Evolutionary conservation across 2,888 invertebrate genomes (phyloP), one percentile per base, ranked within the genome.

Genomic region (Heliconius hortense): DNA sequence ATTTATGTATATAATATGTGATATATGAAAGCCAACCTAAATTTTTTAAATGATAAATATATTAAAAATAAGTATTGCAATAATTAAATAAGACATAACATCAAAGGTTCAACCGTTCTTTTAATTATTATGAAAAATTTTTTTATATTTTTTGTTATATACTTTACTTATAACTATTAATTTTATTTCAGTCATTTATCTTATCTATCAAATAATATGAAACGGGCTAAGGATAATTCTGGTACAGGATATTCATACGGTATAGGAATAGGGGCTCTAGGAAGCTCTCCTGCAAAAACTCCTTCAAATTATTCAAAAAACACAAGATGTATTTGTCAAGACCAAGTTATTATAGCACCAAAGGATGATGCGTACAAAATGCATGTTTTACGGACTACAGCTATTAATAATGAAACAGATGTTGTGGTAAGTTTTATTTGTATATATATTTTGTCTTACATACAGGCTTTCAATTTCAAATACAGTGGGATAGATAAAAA

Each of bases 201-300:
- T 24, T 89, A 88, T 80, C 78, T 88, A 59, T 86, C 90, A 8
- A 84, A 80, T 77, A 90, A 86, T 79, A 90, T 86, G 79, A 94
- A 93, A 79, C 83, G 93, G 2, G 91, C 88, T 18, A 94, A 93
- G 84, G 93, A 93, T 82, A 93, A 91, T 82, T 88, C 91, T 0
- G 91, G 93, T 21, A 87, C 89, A 0, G 91, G 92, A 1, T 93
- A 92, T 77, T 92, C 92, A 0, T 93, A 93, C 77, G 92, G 93
- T 2, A 86, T 89, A 21, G 90, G 92, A 2, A 81, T 92, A 18
- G 90, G 91, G 1, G 86, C 88, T 5, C 82, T 91, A 3, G 81
- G 85, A 53, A 82, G 82, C 62, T 79, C 84, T 3, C 82, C 85
- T 1, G 79, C 82, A 11, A 87, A 85, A 79, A 85, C 82, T 73